phyloP scores from a whole-genome alignment of 2,113 vertebrate species.

The Oceanites oceanicus region DNA sequence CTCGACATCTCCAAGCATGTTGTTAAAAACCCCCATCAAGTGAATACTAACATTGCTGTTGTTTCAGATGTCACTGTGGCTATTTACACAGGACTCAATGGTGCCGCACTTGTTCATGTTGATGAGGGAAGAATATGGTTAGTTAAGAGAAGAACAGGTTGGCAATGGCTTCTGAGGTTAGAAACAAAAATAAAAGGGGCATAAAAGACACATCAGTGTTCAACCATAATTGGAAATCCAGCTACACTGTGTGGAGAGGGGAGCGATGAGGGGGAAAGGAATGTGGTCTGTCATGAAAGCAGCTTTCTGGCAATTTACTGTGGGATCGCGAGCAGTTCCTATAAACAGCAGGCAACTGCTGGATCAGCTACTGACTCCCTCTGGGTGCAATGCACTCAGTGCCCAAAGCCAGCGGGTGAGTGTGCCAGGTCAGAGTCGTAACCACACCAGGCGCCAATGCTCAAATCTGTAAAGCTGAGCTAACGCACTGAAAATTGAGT shows the following conservation, averaged over 20 bases:
- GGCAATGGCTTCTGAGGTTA: slow-evolving; percentile 54
- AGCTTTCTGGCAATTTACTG: slow-evolving; percentile 35
- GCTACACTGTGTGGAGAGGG: slow-evolving; percentile 8
- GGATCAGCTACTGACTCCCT: slow-evolving; percentile 13
- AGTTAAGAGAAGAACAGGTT: slow-evolving; percentile 62
- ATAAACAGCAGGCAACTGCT: slow-evolving; percentile 36
- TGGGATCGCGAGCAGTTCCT: neutral
- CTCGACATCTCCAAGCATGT: slow-evolving; percentile 56
- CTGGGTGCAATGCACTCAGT: neutral
- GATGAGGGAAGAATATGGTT: slow-evolving; percentile 62
- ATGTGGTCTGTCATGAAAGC: slow-evolving; percentile 43
- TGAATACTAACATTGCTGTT: slow-evolving; percentile 47
- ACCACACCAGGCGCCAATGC: neutral
- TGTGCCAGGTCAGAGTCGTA: neutral
- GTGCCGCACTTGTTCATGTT: slow-evolving; percentile 40
- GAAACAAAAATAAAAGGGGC: slow-evolving; percentile 46
- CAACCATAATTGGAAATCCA: slow-evolving; percentile 57
- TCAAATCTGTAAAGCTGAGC: neutral
- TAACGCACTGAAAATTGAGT: neutral
- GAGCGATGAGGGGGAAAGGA: slow-evolving; percentile 39
- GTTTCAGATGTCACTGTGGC: slow-evolving; percentile 61
- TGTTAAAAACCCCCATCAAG: slow-evolving; percentile 63
- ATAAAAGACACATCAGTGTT: slow-evolving; percentile 48
- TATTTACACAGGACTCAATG: slow-evolving; percentile 52
- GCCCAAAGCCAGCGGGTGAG: neutral